Base-by-base conservation (phyloP, 2,797 vertebrate species). In the Pseudomugil tenellus region DNA sequence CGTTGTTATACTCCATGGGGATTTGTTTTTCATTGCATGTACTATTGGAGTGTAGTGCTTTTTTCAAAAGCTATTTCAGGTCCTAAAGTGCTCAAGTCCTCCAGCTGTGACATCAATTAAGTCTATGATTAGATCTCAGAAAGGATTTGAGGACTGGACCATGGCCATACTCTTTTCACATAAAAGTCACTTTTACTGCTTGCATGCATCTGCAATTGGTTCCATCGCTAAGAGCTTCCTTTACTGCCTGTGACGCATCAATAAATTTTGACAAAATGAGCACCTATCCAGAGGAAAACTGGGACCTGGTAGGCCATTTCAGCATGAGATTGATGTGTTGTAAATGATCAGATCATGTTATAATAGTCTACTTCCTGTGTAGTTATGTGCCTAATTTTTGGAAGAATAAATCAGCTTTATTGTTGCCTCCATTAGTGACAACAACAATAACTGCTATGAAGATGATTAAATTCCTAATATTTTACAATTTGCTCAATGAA, bases 121-220 rank as follows among this genome's bases (percentile, higher is more conserved):
- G 32, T 35, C 55, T 49, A 13, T 37, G 53, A 57, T 28, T n/a
- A 26, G 55, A 6, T 3, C 19, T 48, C 2, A 32, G 6, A 25
- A 14, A 28, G 61, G 16, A 28, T 39, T 19, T 37, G 26, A 26
- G 6, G 9, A n/a, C 12, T 26, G 23, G 19, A 39, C 58, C 39
- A 6, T 9, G 11, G 32, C 37, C 23, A 26, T 67, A 55, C 16
- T 58, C 57, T 67, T 58, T 51, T 49, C 1, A 25, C 56, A 58
- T 53, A 35, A 46, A 48, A 57, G 52, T 55, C 34, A 25, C 19
- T n/a, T 57, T 66, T 26, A 65, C 28, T 29, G 37, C 37, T 39
- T 37, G 39, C 19, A 8, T 39, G 10, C 28, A 0, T 58, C 25
- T 28, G 60, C 0, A 35, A 2, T 23, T 35, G 8, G 14, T 17